These are phyloP conservation scores for Bombyx mori DNA, from an alignment of 1,140 invertebrate genomes.

Conservation along the genomic window ASM3026992v2 NC_085115.1:4940001-4940500, in stretches of 20 bases:
- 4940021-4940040: no score
- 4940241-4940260: constrained; percentile 33
- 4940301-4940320: constrained; percentile 50
- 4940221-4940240: constrained; percentile 65
- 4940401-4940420: constrained; percentile 39
- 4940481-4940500: constrained; percentile 38
- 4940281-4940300: constrained; percentile 61
- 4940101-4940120: no score
- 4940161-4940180: no score
- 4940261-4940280: constrained; percentile 49
- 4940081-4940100: no score
- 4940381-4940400: constrained; percentile 23
- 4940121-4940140: no score
- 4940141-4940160: no score
- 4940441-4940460: constrained; percentile 22
- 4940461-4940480: constrained; percentile 42
- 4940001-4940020: no score
- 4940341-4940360: constrained; percentile 32
- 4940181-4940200: no score
- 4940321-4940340: constrained; percentile 37
- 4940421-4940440: constrained; percentile 31
- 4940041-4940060: no score
- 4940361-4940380: constrained; percentile 21
- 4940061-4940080: no score
- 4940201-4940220: constrained; percentile 24